A percentile compares a stretch with the other conserved stretches of the same genome.
Evolutionary conservation across 2,888 invertebrate species (phyloP).

Genomic region (Cerastis rubricosa): DNA sequence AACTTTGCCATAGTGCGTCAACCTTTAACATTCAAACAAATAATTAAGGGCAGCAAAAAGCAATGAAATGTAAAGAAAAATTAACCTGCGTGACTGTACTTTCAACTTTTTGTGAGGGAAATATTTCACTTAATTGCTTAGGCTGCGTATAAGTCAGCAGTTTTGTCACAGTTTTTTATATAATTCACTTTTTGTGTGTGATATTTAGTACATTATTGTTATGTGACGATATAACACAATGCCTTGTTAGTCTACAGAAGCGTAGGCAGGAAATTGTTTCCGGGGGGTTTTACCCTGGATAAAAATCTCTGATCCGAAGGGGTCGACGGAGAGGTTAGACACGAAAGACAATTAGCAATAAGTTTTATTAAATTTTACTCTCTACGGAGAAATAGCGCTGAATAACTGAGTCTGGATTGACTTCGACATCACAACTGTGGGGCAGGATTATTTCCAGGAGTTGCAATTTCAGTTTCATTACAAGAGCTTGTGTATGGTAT

Average conservation of each 20-base stretch:
- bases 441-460: no score
- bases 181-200: neutral
- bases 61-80: conserved; percentile 46
- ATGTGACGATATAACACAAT: neutral
- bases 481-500: no score
- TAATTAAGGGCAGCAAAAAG: conserved; percentile 23
- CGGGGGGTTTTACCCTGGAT: no score
- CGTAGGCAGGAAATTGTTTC: no score
- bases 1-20: conserved; percentile 5
- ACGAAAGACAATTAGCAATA: no score
- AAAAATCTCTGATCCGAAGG: no score
- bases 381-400: no score
- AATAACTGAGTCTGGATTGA: no score
- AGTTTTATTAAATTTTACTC: no score
- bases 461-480: no score
- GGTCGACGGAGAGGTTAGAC: no score
- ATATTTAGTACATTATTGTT: neutral
- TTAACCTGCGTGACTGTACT: conserved; percentile 53
- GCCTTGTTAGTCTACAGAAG: neutral
- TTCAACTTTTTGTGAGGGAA: conserved; percentile 39
- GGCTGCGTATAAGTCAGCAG: neutral
- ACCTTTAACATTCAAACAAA: conserved; percentile 25
- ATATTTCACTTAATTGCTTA: conserved; percentile 36
- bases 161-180: neutral
- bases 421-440: no score